phyloP scores from a whole-genome alignment of 2,888 invertebrate species.

The Nasonia oneida region DNA sequence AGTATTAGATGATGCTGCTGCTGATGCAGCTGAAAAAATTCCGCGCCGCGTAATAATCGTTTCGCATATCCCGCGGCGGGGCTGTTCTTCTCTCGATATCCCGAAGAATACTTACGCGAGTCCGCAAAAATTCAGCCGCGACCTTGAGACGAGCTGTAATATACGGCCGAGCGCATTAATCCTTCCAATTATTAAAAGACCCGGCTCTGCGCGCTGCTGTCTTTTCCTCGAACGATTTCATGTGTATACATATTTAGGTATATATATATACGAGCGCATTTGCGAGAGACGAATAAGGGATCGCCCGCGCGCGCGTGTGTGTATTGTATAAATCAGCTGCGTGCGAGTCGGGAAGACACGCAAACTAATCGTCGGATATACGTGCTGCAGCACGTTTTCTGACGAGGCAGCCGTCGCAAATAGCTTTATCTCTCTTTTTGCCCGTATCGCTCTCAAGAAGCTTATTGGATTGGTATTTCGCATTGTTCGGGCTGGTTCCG shows the following conservation, averaged over 20 bases:
- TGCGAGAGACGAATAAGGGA: conserved; percentile 41
- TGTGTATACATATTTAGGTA: neutral
- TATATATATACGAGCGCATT: neutral
- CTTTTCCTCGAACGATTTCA: conserved; percentile 45
- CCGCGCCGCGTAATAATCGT: neutral
- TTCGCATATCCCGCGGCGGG: neutral
- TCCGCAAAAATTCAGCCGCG: conserved; percentile 33
- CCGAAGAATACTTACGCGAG: conserved; percentile 16
- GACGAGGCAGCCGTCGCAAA: conserved; percentile 28
- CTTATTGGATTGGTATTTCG: neutral
- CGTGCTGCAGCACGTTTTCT: neutral
- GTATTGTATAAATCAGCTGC: conserved; percentile 53
- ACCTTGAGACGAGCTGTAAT: conserved; percentile 35
- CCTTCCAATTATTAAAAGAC: conserved; percentile 59
- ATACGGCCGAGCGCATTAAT: conserved; percentile 53
- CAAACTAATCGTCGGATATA: conserved; percentile 64
- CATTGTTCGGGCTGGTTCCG: neutral
- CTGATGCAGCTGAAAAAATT: conserved; percentile 16
- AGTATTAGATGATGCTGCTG: too few relatives aligned
- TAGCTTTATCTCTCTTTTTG: neutral
- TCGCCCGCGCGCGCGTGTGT: neutral
- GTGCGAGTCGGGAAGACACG: conserved; percentile 54
- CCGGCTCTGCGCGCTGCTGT: neutral
- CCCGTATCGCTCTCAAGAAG: neutral
- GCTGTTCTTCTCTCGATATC: neutral